A percentile compares a stretch with the other conserved stretches of the same genome.
Evolutionary conservation across 2,113 vertebrate species (phyloP).

Genomic region (Tautogolabrus adspersus): DNA sequence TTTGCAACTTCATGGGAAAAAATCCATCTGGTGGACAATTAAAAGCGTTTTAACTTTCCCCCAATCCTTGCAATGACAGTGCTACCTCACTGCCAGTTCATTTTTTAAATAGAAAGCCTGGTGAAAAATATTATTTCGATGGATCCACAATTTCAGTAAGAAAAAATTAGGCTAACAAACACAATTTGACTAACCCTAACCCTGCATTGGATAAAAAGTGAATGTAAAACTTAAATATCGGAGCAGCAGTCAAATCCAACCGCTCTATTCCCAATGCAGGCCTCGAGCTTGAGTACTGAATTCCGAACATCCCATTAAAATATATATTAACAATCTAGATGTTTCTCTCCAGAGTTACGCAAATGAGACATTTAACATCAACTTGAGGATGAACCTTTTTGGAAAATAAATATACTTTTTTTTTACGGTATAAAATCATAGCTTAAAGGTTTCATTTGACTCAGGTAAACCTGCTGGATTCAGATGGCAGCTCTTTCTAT

Average conservation of each 20-base stretch:
- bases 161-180: not conserved
- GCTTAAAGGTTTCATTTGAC: constrained; percentile 58
- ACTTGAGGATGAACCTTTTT: constrained; percentile 36
- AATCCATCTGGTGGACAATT: too few species aligned
- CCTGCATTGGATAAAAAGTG: not conserved
- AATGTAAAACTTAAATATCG: not conserved
- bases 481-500: constrained; percentile 42
- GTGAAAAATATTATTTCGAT: not conserved
- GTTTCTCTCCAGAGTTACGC: constrained; percentile 43
- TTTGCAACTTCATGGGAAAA: too few species aligned
- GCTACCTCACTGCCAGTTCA: too few species aligned
- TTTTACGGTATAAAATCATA: constrained; percentile 32
- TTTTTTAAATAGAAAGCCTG: not conserved
- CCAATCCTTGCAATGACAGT: too few species aligned
- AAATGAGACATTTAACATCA: constrained; percentile 42
- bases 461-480: constrained; percentile 45
- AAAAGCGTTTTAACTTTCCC: too few species aligned
- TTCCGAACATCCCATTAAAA: constrained; percentile 4
- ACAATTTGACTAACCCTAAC: not conserved
- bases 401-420: constrained; percentile 37
- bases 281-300: not conserved
- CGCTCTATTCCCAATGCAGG: not conserved
- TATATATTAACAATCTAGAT: constrained; percentile 17
- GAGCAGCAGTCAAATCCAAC: not conserved
- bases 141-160: not conserved